phyloP scores from a whole-genome alignment of 2,888 invertebrate species.

The Lamproptera curius region DNA sequence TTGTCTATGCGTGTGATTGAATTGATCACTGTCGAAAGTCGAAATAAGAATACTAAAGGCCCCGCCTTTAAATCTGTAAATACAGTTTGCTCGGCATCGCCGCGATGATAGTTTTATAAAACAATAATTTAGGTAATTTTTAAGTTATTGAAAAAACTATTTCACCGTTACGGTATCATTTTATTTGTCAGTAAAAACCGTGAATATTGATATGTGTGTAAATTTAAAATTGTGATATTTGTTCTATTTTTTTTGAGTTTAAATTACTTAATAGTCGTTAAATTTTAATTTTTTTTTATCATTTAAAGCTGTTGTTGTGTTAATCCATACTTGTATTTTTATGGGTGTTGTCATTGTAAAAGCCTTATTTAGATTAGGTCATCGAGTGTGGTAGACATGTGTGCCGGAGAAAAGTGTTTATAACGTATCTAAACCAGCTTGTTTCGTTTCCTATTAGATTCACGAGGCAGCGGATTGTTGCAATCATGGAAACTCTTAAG shows the following conservation, averaged over 20 bases:
- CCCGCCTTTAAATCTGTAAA: slow-evolving; percentile 69
- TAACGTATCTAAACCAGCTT: slow-evolving; percentile 51
- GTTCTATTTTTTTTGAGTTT: neutral
- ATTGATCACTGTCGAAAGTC: slow-evolving; percentile 53
- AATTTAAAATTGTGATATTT: slow-evolving; percentile 5
- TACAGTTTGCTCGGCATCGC: slow-evolving; percentile 59
- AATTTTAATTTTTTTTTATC: slow-evolving; percentile 35
- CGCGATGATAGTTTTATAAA: slow-evolving; percentile 69
- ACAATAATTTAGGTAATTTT: slow-evolving; percentile 56
- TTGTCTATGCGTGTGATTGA: slow-evolving; percentile 59
- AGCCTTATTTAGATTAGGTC: slow-evolving; percentile 74
- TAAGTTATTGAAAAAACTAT: slow-evolving; percentile 22
- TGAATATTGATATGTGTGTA: slow-evolving; percentile 8
- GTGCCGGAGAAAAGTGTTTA: slow-evolving; percentile 64
- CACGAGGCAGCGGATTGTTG: slow-evolving; percentile 49
- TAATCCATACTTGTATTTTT: slow-evolving; percentile 78
- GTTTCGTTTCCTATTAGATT: slow-evolving; percentile 70
- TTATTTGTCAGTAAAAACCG: slow-evolving; percentile 3
- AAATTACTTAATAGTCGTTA: slow-evolving; percentile 1
- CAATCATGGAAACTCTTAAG: slow-evolving; percentile 61
- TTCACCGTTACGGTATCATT: slow-evolving; percentile 9
- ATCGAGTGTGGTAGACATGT: slow-evolving; percentile 71
- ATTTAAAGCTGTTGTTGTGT: slow-evolving; percentile 46
- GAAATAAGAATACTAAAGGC: slow-evolving; percentile 67
- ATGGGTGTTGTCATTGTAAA: slow-evolving; percentile 78